These are phyloP conservation scores for Macrobrachium nipponense DNA, from an alignment of 1,140 invertebrate genomes.

Conservation along the genomic window DNA sequence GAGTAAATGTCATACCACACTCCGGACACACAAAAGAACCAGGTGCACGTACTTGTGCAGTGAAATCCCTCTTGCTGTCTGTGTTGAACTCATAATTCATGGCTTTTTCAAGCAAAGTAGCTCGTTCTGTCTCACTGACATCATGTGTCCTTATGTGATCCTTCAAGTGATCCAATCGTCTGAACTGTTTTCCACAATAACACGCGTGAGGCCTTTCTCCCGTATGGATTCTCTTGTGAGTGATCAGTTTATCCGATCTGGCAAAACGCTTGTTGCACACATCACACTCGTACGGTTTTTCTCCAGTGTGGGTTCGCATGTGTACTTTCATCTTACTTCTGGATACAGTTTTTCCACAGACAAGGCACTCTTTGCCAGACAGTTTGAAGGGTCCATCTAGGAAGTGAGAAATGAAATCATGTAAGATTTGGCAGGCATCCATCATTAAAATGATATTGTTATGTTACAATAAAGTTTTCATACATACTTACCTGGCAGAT, in stretches of 20 bases:
- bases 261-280: slow-evolving; percentile 23
- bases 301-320: slow-evolving; percentile 39
- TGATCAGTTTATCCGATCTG: slow-evolving; percentile 26
- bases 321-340: slow-evolving; percentile 28
- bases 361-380: slow-evolving; percentile 3
- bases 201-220: slow-evolving; percentile 24
- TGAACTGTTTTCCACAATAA: slow-evolving; percentile 32
- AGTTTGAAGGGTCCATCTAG: background rate
- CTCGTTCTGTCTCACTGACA: background rate
- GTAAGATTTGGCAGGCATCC: no score
- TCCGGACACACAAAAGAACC: background rate
- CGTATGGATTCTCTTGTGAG: slow-evolving; percentile 24
- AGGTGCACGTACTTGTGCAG: background rate
- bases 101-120: background rate
- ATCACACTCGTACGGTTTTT: slow-evolving; percentile 25
- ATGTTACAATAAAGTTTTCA: no score
- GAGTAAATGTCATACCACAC: slow-evolving; percentile 10
- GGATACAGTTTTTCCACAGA: background rate
- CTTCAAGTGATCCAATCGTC: slow-evolving; percentile 28
- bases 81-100: background rate
- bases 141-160: slow-evolving; percentile 17
- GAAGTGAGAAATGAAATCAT: no score
- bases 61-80: background rate
- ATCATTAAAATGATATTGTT: no score
- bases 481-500: no score